phyloP scores from a whole-genome alignment of 2,888 invertebrate species.

The Ischnus inquisitorius region DNA sequence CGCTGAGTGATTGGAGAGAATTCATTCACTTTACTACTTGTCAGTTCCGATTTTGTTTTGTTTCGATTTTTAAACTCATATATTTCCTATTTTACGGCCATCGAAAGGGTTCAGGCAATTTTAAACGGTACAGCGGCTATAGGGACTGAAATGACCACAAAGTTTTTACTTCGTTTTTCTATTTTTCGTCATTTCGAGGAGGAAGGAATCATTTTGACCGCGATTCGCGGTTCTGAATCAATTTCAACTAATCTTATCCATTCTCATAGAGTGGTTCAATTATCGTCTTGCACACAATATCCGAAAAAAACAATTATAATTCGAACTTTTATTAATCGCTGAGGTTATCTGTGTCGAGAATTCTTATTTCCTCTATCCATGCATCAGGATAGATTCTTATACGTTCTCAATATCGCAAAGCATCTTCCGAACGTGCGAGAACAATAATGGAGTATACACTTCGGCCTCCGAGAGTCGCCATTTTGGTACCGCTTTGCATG shows the following conservation, averaged over 20 bases:
- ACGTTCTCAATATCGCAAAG: background rate
- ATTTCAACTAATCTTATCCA: background rate
- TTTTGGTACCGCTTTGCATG: constrained; percentile 58
- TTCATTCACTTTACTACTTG: background rate
- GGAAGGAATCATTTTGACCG: background rate
- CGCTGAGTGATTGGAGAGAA: no score
- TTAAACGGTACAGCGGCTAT: no score
- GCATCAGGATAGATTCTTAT: background rate
- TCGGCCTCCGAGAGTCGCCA: constrained; percentile 26
- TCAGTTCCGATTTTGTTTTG: background rate
- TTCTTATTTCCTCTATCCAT: background rate
- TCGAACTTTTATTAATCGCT: no score
- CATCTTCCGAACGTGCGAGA: background rate
- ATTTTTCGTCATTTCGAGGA: background rate
- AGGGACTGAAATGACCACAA: no score
- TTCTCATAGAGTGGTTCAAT: no score
- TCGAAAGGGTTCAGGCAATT: no score
- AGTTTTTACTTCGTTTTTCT: background rate
- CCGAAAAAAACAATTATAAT: background rate
- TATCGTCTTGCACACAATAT: background rate
- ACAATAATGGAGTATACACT: background rate
- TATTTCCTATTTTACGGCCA: no score
- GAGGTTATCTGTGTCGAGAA: background rate
- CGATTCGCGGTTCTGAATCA: background rate
- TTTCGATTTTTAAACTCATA: background rate